Conservation (phyloP, 2,888 invertebrate species). For the Dione juno region DNA sequence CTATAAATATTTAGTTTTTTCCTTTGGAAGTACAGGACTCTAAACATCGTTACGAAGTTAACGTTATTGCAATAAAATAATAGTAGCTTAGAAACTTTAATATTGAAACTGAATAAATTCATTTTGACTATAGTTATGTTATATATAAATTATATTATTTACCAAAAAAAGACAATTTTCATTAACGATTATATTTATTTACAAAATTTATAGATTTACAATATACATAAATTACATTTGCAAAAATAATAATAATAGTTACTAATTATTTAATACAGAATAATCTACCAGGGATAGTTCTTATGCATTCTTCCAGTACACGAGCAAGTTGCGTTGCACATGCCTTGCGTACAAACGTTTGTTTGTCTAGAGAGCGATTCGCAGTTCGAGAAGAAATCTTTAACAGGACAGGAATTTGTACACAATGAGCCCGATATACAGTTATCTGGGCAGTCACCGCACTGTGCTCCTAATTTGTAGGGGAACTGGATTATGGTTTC, state of each 20-base stretch:
- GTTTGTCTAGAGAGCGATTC: constrained; percentile 80
- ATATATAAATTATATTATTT: too few relatives aligned
- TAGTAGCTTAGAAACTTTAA: too few relatives aligned
- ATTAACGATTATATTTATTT: constrained; percentile 18
- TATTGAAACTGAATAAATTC: too few relatives aligned
- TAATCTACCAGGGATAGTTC: constrained; percentile 54
- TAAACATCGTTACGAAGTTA: too few relatives aligned
- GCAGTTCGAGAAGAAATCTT: constrained; percentile 90
- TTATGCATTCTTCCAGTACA: constrained; percentile 82
- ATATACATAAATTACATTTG: not conserved
- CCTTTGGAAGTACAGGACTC: too few relatives aligned
- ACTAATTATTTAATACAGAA: not conserved
- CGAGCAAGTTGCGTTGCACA: constrained; percentile 89
- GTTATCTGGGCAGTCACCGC: constrained; percentile 85
- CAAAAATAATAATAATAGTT: not conserved
- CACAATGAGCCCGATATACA: constrained; percentile 88
- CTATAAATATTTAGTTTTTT: too few relatives aligned
- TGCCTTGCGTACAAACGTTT: constrained; percentile 72
- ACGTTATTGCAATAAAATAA: too few relatives aligned
- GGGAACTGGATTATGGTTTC: constrained; percentile 85
- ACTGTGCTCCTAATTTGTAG: constrained; percentile 86
- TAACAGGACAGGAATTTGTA: constrained; percentile 87
- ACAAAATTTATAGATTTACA: constrained; percentile 6
- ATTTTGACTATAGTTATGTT: too few relatives aligned
- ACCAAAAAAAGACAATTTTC: too few relatives aligned